phyloP scores from a whole-genome alignment of 2,888 invertebrate genomes.

The Sussaba pulchella region DNA sequence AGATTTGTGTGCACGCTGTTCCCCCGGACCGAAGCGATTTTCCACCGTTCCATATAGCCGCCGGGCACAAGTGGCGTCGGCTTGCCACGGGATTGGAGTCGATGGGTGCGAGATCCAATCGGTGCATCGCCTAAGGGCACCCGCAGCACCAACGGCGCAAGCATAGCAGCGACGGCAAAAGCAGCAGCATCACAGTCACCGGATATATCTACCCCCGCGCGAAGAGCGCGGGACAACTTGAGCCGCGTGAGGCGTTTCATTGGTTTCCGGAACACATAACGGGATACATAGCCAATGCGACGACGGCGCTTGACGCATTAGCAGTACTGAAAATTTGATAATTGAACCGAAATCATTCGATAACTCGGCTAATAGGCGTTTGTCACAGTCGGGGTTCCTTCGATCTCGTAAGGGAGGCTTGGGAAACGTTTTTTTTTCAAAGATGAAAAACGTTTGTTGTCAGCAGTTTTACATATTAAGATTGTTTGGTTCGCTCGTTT shows the following conservation, averaged over 20 bases:
- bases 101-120: conserved; percentile 76
- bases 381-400: neutral
- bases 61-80: conserved; percentile 63
- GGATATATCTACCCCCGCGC: conserved; percentile 59
- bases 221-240: conserved; percentile 72
- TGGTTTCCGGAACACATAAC: conserved; percentile 66
- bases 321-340: neutral
- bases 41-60: conserved; percentile 23
- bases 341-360: conserved; percentile 2
- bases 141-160: conserved; percentile 19
- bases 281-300: conserved; percentile 10
- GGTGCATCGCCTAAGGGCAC: conserved; percentile 72
- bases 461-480: neutral
- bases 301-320: neutral
- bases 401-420: neutral
- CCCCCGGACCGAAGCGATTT: conserved; percentile 39
- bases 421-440: neutral
- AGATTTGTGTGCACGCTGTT: conserved; percentile 28
- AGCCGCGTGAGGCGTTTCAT: conserved; percentile 75
- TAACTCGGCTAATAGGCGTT: neutral
- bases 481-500: too few species aligned
- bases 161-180: conserved; percentile 24
- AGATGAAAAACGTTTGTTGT: neutral
- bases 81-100: conserved; percentile 43
- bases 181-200: conserved; percentile 41